A percentile compares a stretch with the other conserved stretches of the same genome.
phyloP scores from a whole-genome alignment of 1,140 invertebrate species.

The Carposina sasakii region DNA sequence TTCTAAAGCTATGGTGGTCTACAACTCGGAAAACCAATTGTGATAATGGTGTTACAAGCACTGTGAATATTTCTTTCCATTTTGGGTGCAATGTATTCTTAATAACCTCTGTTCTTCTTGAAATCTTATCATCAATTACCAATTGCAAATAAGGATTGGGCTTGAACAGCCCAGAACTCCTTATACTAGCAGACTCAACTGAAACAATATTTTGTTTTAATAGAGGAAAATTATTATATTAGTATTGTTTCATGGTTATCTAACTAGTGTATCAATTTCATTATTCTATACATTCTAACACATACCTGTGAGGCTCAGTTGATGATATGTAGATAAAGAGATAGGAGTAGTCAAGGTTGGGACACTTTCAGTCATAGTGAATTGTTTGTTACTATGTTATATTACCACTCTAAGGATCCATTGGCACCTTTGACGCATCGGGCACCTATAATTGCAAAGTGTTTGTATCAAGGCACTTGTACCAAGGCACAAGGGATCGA shows the following conservation, averaged over 20 bases:
- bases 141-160: conserved; percentile 96
- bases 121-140: conserved; percentile 86
- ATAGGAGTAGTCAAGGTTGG: conserved; percentile 52
- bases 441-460: no score
- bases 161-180: conserved; percentile 85
- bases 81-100: conserved; percentile 94
- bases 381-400: no score
- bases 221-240: no score
- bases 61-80: conserved; percentile 96
- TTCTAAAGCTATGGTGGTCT: conserved; percentile 93
- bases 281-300: no score
- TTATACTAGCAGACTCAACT: conserved; percentile 87
- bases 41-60: conserved; percentile 92
- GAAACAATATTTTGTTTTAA: no score
- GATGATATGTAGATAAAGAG: conserved; percentile 75
- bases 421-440: no score
- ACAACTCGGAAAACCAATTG: conserved; percentile 88
- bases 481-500: no score
- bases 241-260: no score
- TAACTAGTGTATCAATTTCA: no score
- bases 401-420: no score
- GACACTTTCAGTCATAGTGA: conserved; percentile 56
- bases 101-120: conserved; percentile 91
- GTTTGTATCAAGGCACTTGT: no score
- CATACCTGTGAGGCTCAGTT: conserved; percentile 79